phyloP scores from a whole-genome alignment of 2,888 invertebrate species.

The Diogma glabrata region DNA sequence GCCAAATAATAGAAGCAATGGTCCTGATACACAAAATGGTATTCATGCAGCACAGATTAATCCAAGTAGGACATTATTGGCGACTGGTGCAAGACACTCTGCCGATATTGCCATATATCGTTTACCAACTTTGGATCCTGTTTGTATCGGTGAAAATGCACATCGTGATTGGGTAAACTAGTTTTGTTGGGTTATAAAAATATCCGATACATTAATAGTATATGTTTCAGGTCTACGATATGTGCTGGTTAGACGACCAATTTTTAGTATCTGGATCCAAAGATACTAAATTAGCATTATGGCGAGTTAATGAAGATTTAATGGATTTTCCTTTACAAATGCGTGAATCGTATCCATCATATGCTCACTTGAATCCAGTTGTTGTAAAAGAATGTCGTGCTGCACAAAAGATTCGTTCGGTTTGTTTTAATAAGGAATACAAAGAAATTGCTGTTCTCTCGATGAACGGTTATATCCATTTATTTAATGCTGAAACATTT shows the following conservation, averaged over 20 bases:
- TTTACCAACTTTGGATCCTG: slow-evolving; percentile 87
- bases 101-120: slow-evolving; percentile 81
- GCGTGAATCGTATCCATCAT: slow-evolving; percentile 35
- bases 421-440: slow-evolving; percentile 76
- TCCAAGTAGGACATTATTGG: slow-evolving; percentile 78
- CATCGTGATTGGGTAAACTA: slow-evolving; percentile 87
- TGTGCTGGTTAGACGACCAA: slow-evolving; percentile 94
- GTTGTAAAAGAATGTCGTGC: slow-evolving; percentile 68
- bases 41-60: slow-evolving; percentile 91
- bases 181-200: background rate
- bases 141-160: slow-evolving; percentile 82
- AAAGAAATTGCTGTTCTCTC: slow-evolving; percentile 85
- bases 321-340: slow-evolving; percentile 28
- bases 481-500: slow-evolving; percentile 84
- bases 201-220: too few species aligned
- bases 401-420: slow-evolving; percentile 63
- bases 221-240: too few species aligned
- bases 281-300: slow-evolving; percentile 81
- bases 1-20: slow-evolving; percentile 45
- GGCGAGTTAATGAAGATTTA: slow-evolving; percentile 57
- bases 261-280: slow-evolving; percentile 88
- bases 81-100: slow-evolving; percentile 85
- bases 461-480: slow-evolving; percentile 86
- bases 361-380: slow-evolving; percentile 50
- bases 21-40: slow-evolving; percentile 57